Percentiles rank a stretch among this genome's conserved stretches.
These are phyloP conservation scores for Miltochrista miniata DNA, from an alignment of 2,888 invertebrate genomes.

Conservation along the genomic window DNA sequence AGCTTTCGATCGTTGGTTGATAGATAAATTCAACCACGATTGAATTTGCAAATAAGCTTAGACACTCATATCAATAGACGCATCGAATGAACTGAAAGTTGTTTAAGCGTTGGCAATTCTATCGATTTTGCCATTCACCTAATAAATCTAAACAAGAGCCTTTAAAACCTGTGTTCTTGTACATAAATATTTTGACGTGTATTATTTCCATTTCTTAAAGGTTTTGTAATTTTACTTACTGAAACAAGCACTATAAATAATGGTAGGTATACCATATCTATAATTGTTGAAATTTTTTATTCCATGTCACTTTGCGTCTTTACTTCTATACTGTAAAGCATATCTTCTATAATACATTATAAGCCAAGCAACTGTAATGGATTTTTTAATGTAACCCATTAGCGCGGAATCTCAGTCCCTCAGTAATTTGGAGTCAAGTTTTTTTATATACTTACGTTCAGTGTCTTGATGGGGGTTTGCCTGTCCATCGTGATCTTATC, in stretches of 20 bases:
- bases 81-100: conserved; percentile 7
- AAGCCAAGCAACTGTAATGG: conserved; percentile 65
- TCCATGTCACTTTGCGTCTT: conserved; percentile 46
- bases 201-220: conserved; percentile 36
- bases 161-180: conserved; percentile 57
- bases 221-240: conserved; percentile 38
- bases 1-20: conserved; percentile 54
- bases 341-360: conserved; percentile 58
- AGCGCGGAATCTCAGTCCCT: conserved; percentile 69
- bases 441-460: conserved; percentile 63
- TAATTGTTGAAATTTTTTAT: conserved; percentile 39
- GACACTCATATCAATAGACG: conserved; percentile 38
- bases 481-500: conserved; percentile 80
- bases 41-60: conserved; percentile 53
- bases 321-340: conserved; percentile 13
- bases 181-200: conserved; percentile 49
- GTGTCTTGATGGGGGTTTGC: conserved; percentile 77
- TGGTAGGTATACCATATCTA: too few relatives aligned
- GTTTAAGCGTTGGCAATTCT: conserved; percentile 37
- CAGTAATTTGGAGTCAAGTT: conserved; percentile 75
- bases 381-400: conserved; percentile 80
- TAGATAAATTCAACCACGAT: conserved; percentile 65
- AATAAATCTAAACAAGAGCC: conserved; percentile 61
- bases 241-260: conserved; percentile 29
- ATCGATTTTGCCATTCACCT: conserved; percentile 45